phyloP scores from a whole-genome alignment of 2,797 vertebrate species.

The Sebastes cheni region DNA sequence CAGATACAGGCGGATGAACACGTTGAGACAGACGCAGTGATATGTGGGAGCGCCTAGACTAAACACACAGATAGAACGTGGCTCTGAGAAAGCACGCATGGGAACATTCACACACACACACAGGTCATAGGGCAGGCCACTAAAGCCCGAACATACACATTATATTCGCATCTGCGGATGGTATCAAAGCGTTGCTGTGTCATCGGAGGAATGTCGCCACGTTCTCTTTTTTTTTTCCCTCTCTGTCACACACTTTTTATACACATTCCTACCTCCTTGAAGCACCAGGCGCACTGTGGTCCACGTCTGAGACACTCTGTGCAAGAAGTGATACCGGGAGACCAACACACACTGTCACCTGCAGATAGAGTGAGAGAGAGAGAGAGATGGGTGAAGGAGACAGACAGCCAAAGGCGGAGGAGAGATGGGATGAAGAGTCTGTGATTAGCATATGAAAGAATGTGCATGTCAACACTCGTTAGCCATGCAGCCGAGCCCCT shows the following conservation, averaged over 20 bases:
- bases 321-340: conserved; percentile 85
- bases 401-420: background rate
- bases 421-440: conserved; percentile 3
- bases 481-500: conserved; percentile 34
- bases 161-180: conserved; percentile 63
- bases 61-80: conserved; percentile 58
- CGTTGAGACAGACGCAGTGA: conserved; percentile 18
- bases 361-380: conserved; percentile 55
- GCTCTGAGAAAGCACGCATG: conserved; percentile 41
- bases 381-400: background rate
- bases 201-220: conserved; percentile 62
- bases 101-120: conserved; percentile 45
- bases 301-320: conserved; percentile 89
- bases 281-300: conserved; percentile 96
- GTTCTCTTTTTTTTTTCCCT: background rate
- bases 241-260: conserved; percentile 5
- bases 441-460: conserved; percentile 68
- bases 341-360: conserved; percentile 88
- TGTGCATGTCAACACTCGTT: conserved; percentile 55
- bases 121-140: conserved; percentile 49
- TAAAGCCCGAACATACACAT: conserved; percentile 54
- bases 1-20: conserved; percentile 29
- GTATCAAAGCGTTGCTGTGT: conserved; percentile 60
- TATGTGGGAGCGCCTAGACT: conserved; percentile 49
- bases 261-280: conserved; percentile 87